phyloP scores from a whole-genome alignment of 2,113 vertebrate species.

The Empidonax alnorum region DNA sequence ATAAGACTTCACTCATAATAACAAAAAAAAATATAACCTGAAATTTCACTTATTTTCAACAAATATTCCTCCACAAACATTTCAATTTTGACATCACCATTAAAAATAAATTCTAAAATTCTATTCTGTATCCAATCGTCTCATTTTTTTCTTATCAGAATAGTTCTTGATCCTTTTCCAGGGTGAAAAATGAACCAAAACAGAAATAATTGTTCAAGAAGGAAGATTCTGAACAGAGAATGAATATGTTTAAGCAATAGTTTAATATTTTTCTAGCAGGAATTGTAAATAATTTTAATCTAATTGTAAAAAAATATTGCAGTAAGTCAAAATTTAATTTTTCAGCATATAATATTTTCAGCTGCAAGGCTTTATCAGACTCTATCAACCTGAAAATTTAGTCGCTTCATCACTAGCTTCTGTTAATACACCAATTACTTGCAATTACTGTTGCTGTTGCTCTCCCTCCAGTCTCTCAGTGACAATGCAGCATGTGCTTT shows the following conservation, averaged over 20 bases:
- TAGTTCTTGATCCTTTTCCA: background rate
- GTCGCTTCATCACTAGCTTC: background rate
- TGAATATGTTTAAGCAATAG: background rate
- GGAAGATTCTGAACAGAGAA: background rate
- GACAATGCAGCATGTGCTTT: background rate
- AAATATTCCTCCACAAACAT: background rate
- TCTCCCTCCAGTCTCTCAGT: background rate
- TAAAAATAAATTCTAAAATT: background rate
- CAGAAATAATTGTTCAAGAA: background rate
- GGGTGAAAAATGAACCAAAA: background rate
- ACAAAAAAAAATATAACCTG: background rate
- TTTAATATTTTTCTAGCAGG: background rate
- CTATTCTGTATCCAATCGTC: background rate
- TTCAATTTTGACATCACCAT: background rate
- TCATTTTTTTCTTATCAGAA: background rate
- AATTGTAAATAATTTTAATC: background rate
- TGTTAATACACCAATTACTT: background rate
- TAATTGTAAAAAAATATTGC: background rate
- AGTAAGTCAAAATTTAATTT: background rate
- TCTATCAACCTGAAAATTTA: background rate
- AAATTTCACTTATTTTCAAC: background rate
- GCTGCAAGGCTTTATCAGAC: background rate
- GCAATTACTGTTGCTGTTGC: background rate
- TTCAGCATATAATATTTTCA: background rate
- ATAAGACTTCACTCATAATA: background rate